A percentile compares a stretch with the other conserved stretches of the same genome.
Evolutionary conservation across 2,113 vertebrate genomes (phyloP).

Genomic region (Dendropsophus ebraccatus): DNA sequence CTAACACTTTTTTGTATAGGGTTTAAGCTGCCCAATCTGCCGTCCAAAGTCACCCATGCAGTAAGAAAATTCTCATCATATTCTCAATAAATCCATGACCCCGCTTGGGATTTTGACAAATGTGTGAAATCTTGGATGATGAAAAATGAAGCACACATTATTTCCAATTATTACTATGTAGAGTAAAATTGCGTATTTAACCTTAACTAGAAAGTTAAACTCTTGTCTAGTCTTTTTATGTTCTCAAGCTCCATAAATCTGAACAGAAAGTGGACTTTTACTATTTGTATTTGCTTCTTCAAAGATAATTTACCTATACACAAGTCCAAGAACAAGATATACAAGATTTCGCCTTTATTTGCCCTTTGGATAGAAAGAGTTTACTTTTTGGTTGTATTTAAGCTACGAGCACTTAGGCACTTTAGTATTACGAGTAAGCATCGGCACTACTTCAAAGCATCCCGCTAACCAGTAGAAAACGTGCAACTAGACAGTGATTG

Average conservation of each 20-base stretch:
- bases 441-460: no score
- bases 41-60: slow-evolving; percentile 35
- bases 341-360: no score
- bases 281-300: no score
- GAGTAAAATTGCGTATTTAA: slow-evolving; percentile 19
- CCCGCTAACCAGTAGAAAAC: no score
- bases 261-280: no score
- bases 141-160: slow-evolving; percentile 24
- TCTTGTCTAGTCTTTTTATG: neutral
- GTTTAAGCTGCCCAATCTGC: neutral
- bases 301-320: no score
- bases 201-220: slow-evolving; percentile 4
- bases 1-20: neutral
- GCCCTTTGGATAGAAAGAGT: no score
- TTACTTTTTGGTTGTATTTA: no score
- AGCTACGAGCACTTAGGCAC: no score
- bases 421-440: no score
- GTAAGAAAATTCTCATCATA: slow-evolving; percentile 3
- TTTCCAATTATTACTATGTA: slow-evolving; percentile 26
- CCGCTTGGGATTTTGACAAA: slow-evolving; percentile 40
- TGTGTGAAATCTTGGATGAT: slow-evolving; percentile 1
- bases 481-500: no score
- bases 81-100: slow-evolving; percentile 26
- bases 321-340: no score
- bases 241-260: neutral